Conservation (phyloP, 2,797 vertebrate genomes). For the Sebastes taczanowskii region DNA sequence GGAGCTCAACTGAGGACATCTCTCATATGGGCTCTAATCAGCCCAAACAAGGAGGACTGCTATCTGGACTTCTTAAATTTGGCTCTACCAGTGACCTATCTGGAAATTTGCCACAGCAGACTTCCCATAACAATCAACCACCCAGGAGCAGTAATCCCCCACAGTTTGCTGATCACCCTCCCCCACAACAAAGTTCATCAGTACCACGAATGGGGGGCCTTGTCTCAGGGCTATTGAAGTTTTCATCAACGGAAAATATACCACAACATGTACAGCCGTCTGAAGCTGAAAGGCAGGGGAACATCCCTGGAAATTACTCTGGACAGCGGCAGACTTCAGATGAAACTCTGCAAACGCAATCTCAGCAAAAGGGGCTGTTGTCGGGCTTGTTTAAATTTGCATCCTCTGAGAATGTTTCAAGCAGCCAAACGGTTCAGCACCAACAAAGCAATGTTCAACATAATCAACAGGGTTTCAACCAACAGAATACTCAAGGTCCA, state of each 20-base stretch:
- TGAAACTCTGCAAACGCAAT: conserved; percentile 44
- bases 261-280: conserved; percentile 47
- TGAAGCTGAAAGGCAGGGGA: conserved; percentile 44
- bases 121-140: conserved; percentile 51
- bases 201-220: conserved; percentile 60
- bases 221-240: conserved; percentile 80
- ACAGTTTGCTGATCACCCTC: conserved; percentile 34
- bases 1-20: conserved; percentile 55
- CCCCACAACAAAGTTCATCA: conserved; percentile 56
- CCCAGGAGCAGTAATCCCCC: conserved; percentile 41
- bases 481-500: conserved; percentile 39
- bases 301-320: background rate
- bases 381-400: conserved; percentile 76
- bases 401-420: conserved; percentile 66
- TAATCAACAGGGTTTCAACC: conserved; percentile 31
- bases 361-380: conserved; percentile 68
- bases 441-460: conserved; percentile 36
- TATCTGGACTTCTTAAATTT: conserved; percentile 83
- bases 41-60: conserved; percentile 75
- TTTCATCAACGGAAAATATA: conserved; percentile 82
- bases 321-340: conserved; percentile 43
- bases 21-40: conserved; percentile 54
- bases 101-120: conserved; percentile 48
- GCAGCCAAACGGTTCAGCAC: conserved; percentile 51
- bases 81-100: conserved; percentile 71